A percentile compares a stretch with the other conserved stretches of the same genome.
Evolutionary conservation across 2,113 vertebrate species (phyloP).

Genomic region (Sus scrofa): DNA sequence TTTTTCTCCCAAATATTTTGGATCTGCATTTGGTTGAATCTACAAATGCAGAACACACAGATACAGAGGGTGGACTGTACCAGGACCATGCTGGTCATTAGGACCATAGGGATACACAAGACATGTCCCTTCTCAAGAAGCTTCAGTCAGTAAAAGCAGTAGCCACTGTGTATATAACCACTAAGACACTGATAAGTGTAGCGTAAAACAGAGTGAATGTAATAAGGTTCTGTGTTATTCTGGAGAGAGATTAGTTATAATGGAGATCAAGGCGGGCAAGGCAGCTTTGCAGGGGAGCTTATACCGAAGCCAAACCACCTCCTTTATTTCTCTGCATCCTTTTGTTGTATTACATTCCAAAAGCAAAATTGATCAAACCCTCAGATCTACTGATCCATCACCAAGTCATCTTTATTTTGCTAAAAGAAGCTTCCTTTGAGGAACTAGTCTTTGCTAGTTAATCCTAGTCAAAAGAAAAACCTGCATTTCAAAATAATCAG

Average conservation of each 20-base stretch:
- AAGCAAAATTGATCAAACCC: background rate
- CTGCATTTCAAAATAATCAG: background rate
- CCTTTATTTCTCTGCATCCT: background rate
- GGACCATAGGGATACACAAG: background rate
- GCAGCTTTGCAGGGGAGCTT: background rate
- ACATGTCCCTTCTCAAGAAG: background rate
- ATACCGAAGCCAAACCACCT: background rate
- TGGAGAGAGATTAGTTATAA: background rate
- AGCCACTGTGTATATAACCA: background rate
- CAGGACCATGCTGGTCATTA: background rate
- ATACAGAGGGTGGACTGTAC: background rate
- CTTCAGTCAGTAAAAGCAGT: background rate
- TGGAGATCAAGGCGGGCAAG: background rate
- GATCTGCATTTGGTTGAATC: background rate
- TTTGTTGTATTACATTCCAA: background rate
- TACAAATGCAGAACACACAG: background rate
- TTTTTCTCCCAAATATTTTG: background rate
- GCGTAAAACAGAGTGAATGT: background rate
- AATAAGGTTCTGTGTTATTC: background rate
- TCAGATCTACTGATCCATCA: background rate
- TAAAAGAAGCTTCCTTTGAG: background rate
- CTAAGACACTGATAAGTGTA: background rate
- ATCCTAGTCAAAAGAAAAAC: background rate
- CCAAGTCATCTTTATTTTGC: background rate
- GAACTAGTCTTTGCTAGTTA: background rate